phyloP scores from a whole-genome alignment of 2,888 invertebrate species.

The Acanthosepion lycidas region DNA sequence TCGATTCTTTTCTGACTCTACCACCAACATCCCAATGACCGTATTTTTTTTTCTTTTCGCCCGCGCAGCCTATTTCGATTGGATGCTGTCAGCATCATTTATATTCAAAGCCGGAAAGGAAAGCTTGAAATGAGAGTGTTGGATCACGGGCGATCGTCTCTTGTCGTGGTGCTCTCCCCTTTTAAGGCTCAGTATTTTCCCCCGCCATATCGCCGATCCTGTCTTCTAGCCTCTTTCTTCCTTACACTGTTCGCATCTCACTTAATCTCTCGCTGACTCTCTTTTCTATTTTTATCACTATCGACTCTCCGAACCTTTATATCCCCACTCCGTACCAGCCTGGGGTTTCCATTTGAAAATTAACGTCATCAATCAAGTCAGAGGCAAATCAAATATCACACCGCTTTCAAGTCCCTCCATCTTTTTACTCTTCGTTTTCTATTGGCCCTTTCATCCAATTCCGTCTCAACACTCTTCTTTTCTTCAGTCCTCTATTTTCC shows the following conservation, averaged over 20 bases:
- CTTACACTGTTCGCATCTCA: no score
- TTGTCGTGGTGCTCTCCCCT: not conserved
- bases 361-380: not conserved
- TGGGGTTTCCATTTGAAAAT: constrained; percentile 2
- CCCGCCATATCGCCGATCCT: not conserved
- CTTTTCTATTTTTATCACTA: no score
- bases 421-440: not conserved
- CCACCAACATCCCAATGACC: not conserved
- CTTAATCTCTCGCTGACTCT: no score
- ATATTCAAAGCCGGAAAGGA: constrained; percentile 6
- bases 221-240: no score
- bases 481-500: not conserved
- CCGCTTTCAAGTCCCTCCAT: not conserved
- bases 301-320: no score
- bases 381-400: not conserved
- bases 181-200: not conserved
- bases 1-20: not conserved
- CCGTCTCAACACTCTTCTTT: not conserved
- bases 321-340: no score
- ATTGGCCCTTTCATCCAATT: not conserved
- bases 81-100: not conserved
- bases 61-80: not conserved
- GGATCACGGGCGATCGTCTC: not conserved
- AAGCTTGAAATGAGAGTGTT: not conserved
- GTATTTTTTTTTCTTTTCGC: not conserved